A percentile compares a stretch with the other conserved stretches of the same genome.
Evolutionary conservation across 2,113 vertebrate genomes (phyloP).

Genomic region (Peromyscus leucopus): DNA sequence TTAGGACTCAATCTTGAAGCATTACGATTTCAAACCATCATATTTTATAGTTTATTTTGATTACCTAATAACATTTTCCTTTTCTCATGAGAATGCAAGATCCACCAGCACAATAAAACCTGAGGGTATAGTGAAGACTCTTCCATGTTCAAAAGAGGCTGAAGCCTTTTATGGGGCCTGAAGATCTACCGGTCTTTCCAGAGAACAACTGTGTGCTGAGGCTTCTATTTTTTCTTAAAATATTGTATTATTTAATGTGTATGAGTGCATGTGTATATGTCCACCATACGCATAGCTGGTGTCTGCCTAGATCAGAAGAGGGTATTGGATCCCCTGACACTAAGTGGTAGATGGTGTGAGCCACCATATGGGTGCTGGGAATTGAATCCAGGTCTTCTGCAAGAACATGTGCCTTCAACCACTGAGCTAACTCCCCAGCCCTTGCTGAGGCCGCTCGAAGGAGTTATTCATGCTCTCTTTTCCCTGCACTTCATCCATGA

Average conservation of each 20-base stretch:
- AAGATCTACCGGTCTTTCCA: conserved; percentile 20
- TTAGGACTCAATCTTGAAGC: conserved; percentile 10
- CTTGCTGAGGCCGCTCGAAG: conserved; percentile 43
- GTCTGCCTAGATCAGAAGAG: neutral
- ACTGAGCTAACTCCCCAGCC: neutral
- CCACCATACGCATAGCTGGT: too few species aligned
- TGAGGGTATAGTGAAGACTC: neutral
- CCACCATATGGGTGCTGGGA: neutral
- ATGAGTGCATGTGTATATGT: neutral
- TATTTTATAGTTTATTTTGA: conserved; percentile 49
- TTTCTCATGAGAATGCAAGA: conserved; percentile 39
- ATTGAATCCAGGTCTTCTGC: neutral
- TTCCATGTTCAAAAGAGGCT: neutral
- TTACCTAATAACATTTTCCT: conserved; percentile 34
- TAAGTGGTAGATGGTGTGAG: neutral
- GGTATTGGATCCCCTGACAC: neutral
- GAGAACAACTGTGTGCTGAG: neutral
- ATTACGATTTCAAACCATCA: neutral
- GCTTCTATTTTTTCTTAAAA: neutral
- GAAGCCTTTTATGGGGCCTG: neutral
- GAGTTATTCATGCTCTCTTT: conserved; percentile 33
- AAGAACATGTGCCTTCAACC: neutral
- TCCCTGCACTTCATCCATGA: neutral
- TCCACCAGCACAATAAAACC: neutral
- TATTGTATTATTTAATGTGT: neutral